phyloP scores from a whole-genome alignment of 1,140 invertebrate genomes.

The Diachasma alloeum region DNA sequence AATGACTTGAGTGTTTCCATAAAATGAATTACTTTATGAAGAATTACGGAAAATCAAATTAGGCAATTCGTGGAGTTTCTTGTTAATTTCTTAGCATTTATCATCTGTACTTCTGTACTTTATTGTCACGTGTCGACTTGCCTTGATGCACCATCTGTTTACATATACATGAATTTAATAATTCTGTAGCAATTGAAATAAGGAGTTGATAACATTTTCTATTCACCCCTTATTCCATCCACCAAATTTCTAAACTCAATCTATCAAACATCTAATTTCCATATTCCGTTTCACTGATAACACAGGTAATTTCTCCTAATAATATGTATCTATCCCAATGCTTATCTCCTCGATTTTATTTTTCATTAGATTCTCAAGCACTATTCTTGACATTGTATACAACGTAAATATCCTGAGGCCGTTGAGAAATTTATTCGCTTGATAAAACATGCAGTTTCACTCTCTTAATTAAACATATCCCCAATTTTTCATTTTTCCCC shows the following conservation, averaged over 20 bases:
- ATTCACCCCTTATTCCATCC: neutral
- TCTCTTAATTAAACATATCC: neutral
- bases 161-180: neutral
- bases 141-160: neutral
- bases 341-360: neutral
- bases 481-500: neutral
- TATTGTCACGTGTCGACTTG: conserved; percentile 27
- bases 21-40: neutral
- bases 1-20: neutral
- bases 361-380: neutral
- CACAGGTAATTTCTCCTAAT: neutral
- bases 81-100: conserved; percentile 5
- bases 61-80: neutral
- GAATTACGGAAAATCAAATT: neutral
- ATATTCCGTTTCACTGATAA: neutral
- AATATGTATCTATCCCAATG: too few relatives aligned
- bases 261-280: neutral
- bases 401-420: conserved; percentile 7
- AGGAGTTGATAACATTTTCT: too few relatives aligned
- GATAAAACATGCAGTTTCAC: neutral
- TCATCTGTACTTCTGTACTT: conserved; percentile 22
- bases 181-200: neutral
- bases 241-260: neutral
- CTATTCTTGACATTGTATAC: neutral
- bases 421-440: neutral